Conservation (phyloP, 2,797 vertebrate genomes). For the Sebastes taczanowskii region DNA sequence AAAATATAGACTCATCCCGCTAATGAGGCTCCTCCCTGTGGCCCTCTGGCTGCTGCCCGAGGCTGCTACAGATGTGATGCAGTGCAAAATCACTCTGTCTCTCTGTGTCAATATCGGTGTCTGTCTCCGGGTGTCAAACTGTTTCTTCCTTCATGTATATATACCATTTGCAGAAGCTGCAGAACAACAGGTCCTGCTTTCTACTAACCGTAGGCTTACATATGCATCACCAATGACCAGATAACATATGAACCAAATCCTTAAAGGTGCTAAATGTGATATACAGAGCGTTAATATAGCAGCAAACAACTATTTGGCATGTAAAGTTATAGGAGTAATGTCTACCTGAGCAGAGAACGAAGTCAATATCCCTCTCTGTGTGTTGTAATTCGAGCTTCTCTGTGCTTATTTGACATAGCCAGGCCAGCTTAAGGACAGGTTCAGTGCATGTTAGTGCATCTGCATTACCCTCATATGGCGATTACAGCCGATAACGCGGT, state of each 20-base stretch:
- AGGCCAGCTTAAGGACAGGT: too few relatives aligned
- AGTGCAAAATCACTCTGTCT: background rate
- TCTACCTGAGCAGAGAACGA: too few relatives aligned
- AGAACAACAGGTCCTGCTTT: background rate
- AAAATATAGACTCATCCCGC: constrained; percentile 15
- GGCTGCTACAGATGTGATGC: constrained; percentile 15
- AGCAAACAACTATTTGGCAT: too few relatives aligned
- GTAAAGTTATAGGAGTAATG: too few relatives aligned
- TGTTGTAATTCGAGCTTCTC: too few relatives aligned
- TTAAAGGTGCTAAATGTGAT: background rate
- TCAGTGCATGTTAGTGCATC: too few relatives aligned
- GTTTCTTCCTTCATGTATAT: background rate
- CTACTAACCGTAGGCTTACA: background rate
- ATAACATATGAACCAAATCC: background rate
- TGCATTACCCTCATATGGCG: too few relatives aligned
- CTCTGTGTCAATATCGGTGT: background rate
- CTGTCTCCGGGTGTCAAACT: background rate
- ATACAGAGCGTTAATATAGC: too few relatives aligned
- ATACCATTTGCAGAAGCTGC: background rate
- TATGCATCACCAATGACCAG: too few relatives aligned
- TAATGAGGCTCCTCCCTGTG: constrained; percentile 37
- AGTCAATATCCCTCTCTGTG: too few relatives aligned
- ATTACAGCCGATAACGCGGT: too few relatives aligned
- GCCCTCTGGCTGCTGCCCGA: constrained; percentile 23
- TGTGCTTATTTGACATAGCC: too few relatives aligned